Evolutionary conservation across 2,113 vertebrate genomes (phyloP).

Genomic region (Jacana jacana): DNA sequence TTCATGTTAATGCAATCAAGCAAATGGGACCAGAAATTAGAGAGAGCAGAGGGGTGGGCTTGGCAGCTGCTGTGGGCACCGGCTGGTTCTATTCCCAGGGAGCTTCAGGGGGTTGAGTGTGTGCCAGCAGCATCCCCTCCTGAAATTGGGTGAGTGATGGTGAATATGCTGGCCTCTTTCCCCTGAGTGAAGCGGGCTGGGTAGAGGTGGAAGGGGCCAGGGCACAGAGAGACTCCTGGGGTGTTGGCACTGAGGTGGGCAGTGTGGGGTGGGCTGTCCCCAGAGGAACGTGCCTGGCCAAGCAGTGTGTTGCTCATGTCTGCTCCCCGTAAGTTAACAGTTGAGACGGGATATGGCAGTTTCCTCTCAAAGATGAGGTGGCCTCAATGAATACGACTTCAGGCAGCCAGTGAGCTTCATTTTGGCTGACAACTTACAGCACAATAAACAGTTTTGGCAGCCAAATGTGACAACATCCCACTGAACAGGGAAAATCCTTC

Average conservation of each 20-base stretch:
- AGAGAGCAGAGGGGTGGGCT: neutral
- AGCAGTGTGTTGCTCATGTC: neutral
- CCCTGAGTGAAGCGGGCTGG: neutral
- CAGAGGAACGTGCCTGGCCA: neutral
- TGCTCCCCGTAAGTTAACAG: neutral
- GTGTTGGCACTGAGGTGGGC: neutral
- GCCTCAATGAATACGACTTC: neutral
- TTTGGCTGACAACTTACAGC: neutral
- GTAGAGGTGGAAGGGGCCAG: neutral
- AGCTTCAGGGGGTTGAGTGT: neutral
- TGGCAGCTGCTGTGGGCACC: neutral
- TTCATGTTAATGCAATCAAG: neutral
- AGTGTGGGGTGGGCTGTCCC: neutral
- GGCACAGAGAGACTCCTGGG: neutral
- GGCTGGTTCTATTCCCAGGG: neutral
- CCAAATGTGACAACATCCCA: constrained; percentile 3
- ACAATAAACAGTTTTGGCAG: neutral
- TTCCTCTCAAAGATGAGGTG: neutral
- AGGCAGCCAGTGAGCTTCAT: neutral
- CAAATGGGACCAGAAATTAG: neutral
- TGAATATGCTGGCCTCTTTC: neutral
- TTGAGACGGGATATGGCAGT: neutral
- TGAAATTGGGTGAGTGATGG: neutral
- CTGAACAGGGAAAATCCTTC: constrained; percentile 1
- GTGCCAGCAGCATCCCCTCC: neutral